A percentile compares a stretch with the other conserved stretches of the same genome.
These are phyloP conservation scores for Agrotis ipsilon DNA, from an alignment of 2,888 invertebrate genomes.

Conservation along the genomic window DNA sequence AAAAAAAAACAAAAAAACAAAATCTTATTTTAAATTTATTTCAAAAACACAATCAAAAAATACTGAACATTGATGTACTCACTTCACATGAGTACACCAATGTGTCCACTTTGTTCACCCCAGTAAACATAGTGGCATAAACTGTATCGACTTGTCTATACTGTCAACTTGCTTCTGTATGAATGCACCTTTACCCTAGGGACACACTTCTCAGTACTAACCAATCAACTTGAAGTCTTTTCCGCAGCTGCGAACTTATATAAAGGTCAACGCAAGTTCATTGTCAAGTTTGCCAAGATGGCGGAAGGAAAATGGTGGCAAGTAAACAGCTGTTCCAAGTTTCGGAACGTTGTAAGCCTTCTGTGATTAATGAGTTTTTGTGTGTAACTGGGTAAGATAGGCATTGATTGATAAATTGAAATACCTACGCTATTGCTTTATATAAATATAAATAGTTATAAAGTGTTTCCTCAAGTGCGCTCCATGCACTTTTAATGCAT, in stretches of 20 bases:
- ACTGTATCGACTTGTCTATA: too few relatives aligned
- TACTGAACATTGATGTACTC: too few relatives aligned
- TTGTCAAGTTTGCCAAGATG: slow-evolving; percentile 31
- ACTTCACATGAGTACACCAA: too few relatives aligned
- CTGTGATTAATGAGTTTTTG: slow-evolving; percentile 32
- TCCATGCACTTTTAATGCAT: neutral
- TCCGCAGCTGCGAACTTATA: slow-evolving; percentile 24
- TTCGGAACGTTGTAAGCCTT: slow-evolving; percentile 15
- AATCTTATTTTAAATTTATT: too few relatives aligned
- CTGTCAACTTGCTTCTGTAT: too few relatives aligned
- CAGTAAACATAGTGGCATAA: too few relatives aligned
- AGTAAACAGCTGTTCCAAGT: slow-evolving; percentile 16
- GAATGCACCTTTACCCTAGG: too few relatives aligned
- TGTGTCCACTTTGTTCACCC: too few relatives aligned
- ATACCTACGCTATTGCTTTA: neutral
- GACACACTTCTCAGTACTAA: neutral
- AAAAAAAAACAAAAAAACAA: too few relatives aligned
- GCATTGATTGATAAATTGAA: too few relatives aligned
- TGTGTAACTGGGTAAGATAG: neutral
- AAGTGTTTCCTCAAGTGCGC: neutral
- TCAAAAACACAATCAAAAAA: too few relatives aligned
- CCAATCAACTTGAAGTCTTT: slow-evolving; percentile 22
- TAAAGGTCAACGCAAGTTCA: slow-evolving; percentile 36
- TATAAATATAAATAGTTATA: too few relatives aligned
- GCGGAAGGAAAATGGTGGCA: slow-evolving; percentile 18